Percentiles rank a stretch among this genome's conserved stretches.
phyloP scores from a whole-genome alignment of 2,888 invertebrate genomes.

The Parnassius smintheus region DNA sequence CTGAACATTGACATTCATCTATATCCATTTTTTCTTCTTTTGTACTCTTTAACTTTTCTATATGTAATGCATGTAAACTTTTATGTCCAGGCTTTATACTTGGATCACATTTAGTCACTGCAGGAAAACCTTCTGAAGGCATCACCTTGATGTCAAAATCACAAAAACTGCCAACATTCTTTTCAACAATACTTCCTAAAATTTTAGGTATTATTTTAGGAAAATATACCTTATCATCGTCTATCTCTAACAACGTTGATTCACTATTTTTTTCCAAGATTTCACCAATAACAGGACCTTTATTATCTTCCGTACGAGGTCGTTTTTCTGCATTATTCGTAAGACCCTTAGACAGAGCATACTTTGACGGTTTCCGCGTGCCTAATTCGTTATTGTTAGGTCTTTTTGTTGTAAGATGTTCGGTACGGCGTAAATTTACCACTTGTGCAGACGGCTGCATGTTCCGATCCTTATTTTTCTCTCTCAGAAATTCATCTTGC shows the following conservation, averaged over 20 bases:
- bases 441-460: constrained; percentile 84
- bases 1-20: constrained; percentile 40
- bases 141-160: constrained; percentile 46
- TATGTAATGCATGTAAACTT: constrained; percentile 77
- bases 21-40: constrained; percentile 49
- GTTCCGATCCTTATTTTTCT: constrained; percentile 76
- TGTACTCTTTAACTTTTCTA: constrained; percentile 45
- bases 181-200: constrained; percentile 82
- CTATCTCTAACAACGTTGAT: constrained; percentile 33
- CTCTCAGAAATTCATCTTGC: constrained; percentile 85
- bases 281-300: constrained; percentile 49
- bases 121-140: constrained; percentile 75
- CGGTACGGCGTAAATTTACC: constrained; percentile 62
- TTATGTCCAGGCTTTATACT: constrained; percentile 47
- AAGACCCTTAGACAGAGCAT: constrained; percentile 64
- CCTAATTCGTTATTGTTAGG: constrained; percentile 33
- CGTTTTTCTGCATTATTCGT: constrained; percentile 63
- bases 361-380: constrained; percentile 63
- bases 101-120: constrained; percentile 63
- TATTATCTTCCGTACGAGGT: constrained; percentile 46
- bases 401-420: constrained; percentile 46
- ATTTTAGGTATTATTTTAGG: constrained; percentile 67
- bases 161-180: constrained; percentile 47
- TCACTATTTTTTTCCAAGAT: constrained; percentile 58
- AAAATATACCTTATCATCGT: constrained; percentile 70